Base-by-base conservation (phyloP, 2,797 vertebrate species). In the Sebastes steindachneri region DNA sequence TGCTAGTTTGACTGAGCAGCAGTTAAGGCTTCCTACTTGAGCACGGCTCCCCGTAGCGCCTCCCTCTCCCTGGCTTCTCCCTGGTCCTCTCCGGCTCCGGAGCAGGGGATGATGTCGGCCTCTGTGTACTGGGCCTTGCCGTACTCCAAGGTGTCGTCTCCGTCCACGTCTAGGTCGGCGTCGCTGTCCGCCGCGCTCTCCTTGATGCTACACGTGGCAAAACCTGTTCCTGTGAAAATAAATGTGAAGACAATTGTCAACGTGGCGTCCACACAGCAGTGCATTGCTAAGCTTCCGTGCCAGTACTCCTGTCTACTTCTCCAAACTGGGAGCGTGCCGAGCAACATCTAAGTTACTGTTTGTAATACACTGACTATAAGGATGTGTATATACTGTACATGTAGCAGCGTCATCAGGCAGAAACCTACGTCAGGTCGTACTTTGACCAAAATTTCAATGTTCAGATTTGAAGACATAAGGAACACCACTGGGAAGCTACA, bases 101-200 rank as follows among this genome's bases (percentile, higher is more conserved):
- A 99, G 91, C 99, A 99, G 82, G 99, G 99, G 88, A 99, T 99
- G 89, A 99, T 96, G 25, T 99, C 99, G 17, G 99, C 98, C 89
- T 99, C 99, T 0, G 99, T 99, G 94, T 99, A 99, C 97, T 99
- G 99, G 88, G 98, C 97, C 93, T 99, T 99, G 86, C 98, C 99
- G 1, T 99, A 99, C 90, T 99, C 99, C 90, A 99, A 92, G 57
- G 99, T 99, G 95, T 99, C 99, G 1, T 99, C 99, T 31, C 99
- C 99, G 74, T 99, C 99, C 86, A 99, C 99, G 55, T 99, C 99
- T 37, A 99, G 95, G 94, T 99, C 99, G 0, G 97, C 98, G 0
- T 99, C 99, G 1, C 99, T 99, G 95, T 99, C 99, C 0, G 87
- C 94, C 1, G 97, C 97, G 57, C 97, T 98, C 92, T 99, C 99